Evolutionary conservation across 1,140 invertebrate genomes (phyloP).

Genomic region (Wiebesia pumilae): DNA sequence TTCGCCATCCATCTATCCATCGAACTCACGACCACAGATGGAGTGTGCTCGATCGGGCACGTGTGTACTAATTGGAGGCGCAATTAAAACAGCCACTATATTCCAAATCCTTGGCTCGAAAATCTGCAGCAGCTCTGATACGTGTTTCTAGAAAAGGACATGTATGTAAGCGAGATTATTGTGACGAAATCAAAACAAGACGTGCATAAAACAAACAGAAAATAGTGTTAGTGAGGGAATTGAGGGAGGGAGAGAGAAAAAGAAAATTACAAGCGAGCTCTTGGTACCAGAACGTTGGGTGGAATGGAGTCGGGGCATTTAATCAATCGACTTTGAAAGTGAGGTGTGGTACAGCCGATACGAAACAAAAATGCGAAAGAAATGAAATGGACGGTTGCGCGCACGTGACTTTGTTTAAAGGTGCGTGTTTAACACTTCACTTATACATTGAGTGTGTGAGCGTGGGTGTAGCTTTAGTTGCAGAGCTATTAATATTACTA

Average conservation of each 20-base stretch:
- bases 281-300: neutral
- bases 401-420: conserved; percentile 36
- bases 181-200: conserved; percentile 61
- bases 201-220: neutral
- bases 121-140: neutral
- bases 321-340: conserved; percentile 49
- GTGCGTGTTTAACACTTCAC: neutral
- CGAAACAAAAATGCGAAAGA: neutral
- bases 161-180: conserved; percentile 22
- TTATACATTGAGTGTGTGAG: neutral
- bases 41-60: conserved; percentile 67
- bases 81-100: conserved; percentile 69
- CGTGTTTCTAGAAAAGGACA: neutral
- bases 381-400: conserved; percentile 13
- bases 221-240: neutral
- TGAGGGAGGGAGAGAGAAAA: neutral
- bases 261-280: conserved; percentile 20
- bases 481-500: conserved; percentile 5
- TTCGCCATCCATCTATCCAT: conserved; percentile 11
- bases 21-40: conserved; percentile 50
- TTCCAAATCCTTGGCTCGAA: conserved; percentile 26
- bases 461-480: neutral
- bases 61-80: conserved; percentile 71
- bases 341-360: neutral
- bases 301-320: neutral